These are phyloP conservation scores for Cavia porcellus DNA, from an alignment of 2,113 vertebrate species.

Conservation along the genomic window DNA sequence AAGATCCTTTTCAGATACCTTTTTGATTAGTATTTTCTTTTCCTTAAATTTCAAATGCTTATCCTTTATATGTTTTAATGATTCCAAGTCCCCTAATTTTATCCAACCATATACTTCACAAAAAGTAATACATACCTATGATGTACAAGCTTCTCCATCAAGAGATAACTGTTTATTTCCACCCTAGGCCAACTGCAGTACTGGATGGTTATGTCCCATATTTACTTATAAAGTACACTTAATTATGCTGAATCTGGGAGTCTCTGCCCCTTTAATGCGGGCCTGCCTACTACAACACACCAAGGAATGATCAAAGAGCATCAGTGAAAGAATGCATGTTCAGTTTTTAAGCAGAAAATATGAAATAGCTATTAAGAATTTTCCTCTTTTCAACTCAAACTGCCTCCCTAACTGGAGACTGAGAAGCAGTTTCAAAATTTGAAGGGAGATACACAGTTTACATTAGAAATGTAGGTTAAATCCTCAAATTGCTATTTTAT, in stretches of 20 bases:
- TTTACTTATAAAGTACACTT: not conserved
- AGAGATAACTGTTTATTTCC: not conserved
- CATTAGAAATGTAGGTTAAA: slow-evolving; percentile 11
- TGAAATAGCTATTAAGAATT: slow-evolving; percentile 24
- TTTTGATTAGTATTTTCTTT: not conserved
- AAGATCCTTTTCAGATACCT: not conserved
- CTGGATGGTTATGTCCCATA: not conserved
- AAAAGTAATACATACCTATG: not conserved
- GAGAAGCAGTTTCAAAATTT: slow-evolving; percentile 10
- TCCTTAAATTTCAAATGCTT: not conserved
- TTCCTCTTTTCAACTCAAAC: slow-evolving; percentile 16
- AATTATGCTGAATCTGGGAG: not conserved
- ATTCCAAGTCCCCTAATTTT: not conserved
- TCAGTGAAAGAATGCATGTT: not conserved
- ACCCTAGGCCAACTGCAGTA: not conserved
- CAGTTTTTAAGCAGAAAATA: slow-evolving; percentile 48
- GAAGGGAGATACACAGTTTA: not conserved
- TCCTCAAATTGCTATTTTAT: slow-evolving; percentile 9
- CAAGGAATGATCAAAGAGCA: not conserved
- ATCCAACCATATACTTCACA: not conserved
- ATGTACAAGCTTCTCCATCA: not conserved
- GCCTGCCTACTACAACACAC: not conserved
- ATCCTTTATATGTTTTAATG: not conserved
- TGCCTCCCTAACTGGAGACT: not conserved
- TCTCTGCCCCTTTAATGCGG: not conserved